These are phyloP conservation scores for Theocolax elegans DNA, from an alignment of 1,140 invertebrate genomes.

Conservation along the genomic window DNA sequence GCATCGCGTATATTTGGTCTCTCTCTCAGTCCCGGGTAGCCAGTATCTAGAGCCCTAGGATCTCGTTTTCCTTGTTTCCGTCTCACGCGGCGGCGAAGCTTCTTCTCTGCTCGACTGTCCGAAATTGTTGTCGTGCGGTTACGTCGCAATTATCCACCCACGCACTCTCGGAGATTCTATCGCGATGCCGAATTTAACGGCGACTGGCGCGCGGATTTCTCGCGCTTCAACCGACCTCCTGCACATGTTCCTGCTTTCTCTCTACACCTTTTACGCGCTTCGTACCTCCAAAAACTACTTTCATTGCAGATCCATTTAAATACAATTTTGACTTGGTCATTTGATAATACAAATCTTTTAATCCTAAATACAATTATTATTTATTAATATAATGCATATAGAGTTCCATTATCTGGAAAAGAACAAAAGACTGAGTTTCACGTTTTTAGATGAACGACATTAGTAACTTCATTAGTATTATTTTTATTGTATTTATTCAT, in stretches of 20 bases:
- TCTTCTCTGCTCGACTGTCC: slow-evolving; percentile 6
- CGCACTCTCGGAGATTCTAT: not conserved
- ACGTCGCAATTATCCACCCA: slow-evolving; percentile 41
- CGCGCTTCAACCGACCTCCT: not conserved
- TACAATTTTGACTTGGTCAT: too few species aligned
- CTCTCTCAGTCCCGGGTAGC: not conserved
- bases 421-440: too few species aligned
- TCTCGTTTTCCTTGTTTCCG: slow-evolving; percentile 30
- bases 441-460: too few species aligned
- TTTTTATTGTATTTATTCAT: too few species aligned
- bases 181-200: slow-evolving; percentile 31
- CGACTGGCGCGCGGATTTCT: not conserved
- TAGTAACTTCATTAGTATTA: too few species aligned
- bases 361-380: too few species aligned
- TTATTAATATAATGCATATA: too few species aligned
- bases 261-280: too few species aligned
- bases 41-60: not conserved
- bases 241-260: slow-evolving; percentile 7
- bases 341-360: too few species aligned
- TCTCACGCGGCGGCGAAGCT: slow-evolving; percentile 2
- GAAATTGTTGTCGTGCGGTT: slow-evolving; percentile 33
- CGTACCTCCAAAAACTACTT: too few species aligned
- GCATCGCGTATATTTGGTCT: slow-evolving; percentile 51
- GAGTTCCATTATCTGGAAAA: too few species aligned
- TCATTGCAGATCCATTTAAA: too few species aligned